Evolutionary conservation across 2,113 vertebrate genomes (phyloP).

Genomic region (Stigmatopora nigra): DNA sequence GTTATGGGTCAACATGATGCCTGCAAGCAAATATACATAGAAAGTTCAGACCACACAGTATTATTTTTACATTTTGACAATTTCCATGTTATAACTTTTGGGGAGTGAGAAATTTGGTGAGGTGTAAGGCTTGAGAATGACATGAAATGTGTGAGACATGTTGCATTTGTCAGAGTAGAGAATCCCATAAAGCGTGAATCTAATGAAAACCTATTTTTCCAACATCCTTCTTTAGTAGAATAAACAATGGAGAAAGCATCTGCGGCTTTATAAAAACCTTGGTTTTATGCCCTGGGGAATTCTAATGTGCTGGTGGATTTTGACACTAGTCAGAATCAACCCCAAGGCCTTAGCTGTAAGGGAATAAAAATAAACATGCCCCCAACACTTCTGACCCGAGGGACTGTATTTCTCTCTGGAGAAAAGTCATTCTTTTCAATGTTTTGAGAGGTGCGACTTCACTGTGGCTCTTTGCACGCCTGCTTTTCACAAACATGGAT

Average conservation of each 20-base stretch:
- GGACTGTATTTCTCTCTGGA: not conserved
- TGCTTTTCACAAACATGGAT: not conserved
- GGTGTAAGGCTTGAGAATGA: too few species aligned
- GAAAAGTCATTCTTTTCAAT: not conserved
- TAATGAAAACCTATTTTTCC: not conserved
- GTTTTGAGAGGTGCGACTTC: not conserved
- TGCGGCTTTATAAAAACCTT: conserved; percentile 3
- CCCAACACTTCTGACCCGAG: not conserved
- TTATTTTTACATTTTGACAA: too few species aligned
- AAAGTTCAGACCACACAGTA: too few species aligned
- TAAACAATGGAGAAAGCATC: conserved; percentile 9
- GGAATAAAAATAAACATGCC: not conserved
- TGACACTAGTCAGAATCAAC: not conserved
- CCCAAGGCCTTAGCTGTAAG: not conserved
- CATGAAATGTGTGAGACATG: too few species aligned
- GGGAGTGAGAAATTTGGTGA: too few species aligned
- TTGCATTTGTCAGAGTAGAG: too few species aligned
- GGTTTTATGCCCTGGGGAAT: not conserved
- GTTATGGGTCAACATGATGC: too few species aligned
- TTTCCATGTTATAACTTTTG: too few species aligned
- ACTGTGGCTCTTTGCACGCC: not conserved
- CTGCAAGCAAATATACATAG: too few species aligned
- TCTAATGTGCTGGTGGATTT: conserved; percentile 1
- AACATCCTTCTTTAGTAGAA: not conserved
- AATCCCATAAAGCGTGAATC: not conserved